Base-by-base conservation (phyloP, 2,113 vertebrate genomes). In the Sapayoa aenigma region DNA sequence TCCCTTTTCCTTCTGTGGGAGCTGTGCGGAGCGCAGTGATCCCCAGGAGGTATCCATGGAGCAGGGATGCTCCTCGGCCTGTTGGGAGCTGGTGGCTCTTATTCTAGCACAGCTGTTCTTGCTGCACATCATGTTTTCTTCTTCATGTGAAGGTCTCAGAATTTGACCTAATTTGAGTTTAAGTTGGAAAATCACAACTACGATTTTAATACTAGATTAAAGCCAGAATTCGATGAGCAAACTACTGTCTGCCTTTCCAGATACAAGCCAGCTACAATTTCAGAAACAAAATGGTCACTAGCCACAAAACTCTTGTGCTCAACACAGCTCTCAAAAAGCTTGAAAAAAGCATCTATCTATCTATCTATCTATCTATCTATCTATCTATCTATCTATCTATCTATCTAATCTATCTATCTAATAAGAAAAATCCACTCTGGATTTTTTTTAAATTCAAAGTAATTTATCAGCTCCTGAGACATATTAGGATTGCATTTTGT, bases 81-180 rank as follows among this genome's bases (percentile, higher is more conserved):
- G 69, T 56, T 21, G 35, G 27, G 52, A 53, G 11, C 27, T 49
- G 53, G 12, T 35, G 62, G 27, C 25, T 58, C 42, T 44, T 52
- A 19, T 14, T 39, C 33, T 35, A 50, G 14, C 74, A 22, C 2
- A 71, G 56, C n/a, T 47, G 35, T 19, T 53, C 50, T 56, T 12
- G 2, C 16, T 42, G 49, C 44, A 22, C 19, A 10, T 47, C 0
- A 1, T 0, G 0, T 21, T 55, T 12, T 59, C n/a, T 59, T 65
- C 67, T 25, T 53, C 24, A 11, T 3, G 19, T 3, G 35, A 77
- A 69, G 46, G 41, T 22, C 63, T 80, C 31, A 18, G 35, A 66
- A 62, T 62, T 39, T 42, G 16, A 33, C 14, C 25, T 69, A 11
- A 53, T 37, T 66, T 83, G n/a, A 78, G 65, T 65, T 76, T 33